Evolutionary conservation across 2,888 invertebrate species (phyloP).

Genomic region (Dugesia japonica): DNA sequence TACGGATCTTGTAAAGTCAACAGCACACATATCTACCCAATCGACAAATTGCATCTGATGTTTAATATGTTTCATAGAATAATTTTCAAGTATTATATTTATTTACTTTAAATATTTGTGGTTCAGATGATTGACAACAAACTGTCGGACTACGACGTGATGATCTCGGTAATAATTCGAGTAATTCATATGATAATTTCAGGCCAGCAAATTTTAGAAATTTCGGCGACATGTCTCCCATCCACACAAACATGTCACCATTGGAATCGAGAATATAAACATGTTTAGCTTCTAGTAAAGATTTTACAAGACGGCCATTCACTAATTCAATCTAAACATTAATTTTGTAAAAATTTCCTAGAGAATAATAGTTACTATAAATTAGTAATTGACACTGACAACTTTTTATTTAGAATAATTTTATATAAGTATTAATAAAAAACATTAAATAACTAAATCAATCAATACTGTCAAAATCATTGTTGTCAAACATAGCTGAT

Average conservation of each 20-base stretch:
- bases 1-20: slow-evolving; percentile 92
- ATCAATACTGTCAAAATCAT: too few relatives aligned
- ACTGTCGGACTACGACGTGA: background rate
- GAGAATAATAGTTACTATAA: too few relatives aligned
- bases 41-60: slow-evolving; percentile 90
- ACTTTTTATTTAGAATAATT: too few relatives aligned
- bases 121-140: slow-evolving; percentile 1
- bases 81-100: too few relatives aligned
- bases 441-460: too few relatives aligned
- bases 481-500: too few relatives aligned
- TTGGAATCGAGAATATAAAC: slow-evolving; percentile 90
- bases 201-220: slow-evolving; percentile 83
- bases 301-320: slow-evolving; percentile 55
- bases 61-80: too few relatives aligned
- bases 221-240: slow-evolving; percentile 87
- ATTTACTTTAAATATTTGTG: slow-evolving; percentile 17
- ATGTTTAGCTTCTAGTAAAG: slow-evolving; percentile 67
- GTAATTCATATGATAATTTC: slow-evolving; percentile 84
- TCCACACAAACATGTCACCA: slow-evolving; percentile 86
- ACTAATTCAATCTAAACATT: slow-evolving; percentile 40
- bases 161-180: slow-evolving; percentile 65
- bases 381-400: too few relatives aligned
- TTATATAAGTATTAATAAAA: too few relatives aligned
- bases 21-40: slow-evolving; percentile 94
- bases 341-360: too few relatives aligned